Base-by-base conservation (phyloP, 2,888 invertebrate species). In the Syrphus vitripennis region DNA sequence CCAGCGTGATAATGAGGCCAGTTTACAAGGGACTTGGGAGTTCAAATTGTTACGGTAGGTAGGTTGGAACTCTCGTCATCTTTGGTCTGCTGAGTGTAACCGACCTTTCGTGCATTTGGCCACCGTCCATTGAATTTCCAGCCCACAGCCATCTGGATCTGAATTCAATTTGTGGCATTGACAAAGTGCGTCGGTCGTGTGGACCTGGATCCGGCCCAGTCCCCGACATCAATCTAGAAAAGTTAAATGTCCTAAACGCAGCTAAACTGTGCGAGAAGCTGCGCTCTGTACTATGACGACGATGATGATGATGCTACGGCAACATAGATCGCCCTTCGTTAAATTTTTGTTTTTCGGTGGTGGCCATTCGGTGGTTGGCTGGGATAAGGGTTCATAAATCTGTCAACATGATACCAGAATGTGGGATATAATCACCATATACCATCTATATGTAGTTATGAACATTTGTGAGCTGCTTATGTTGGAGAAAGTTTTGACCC, bases 81-180 rank as follows among this genome's bases (percentile, higher is more conserved):
- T 81, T 76, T 72, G 50, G 74, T 59, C 69, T 40, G 42, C 29
- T 40, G 67, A 57, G 74, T 69, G 57, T 48, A 71, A 74, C 74
- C 77, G 50, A 86, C 77, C 82, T 81, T 59, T 84, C 80, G 59
- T 71, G 53, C 76, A 71, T 81, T 81, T 81, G 75, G 75, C 75
- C 72, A 72, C 67, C 74, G 74, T 57, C 82, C 77, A 82, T 74
- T 81, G 77, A 81, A 74, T 82, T 72, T 50, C 63, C 19, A 45
- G 63, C 72, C 81, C 82, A 59, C 77, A 86, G 69, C 77, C 86
- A 82, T 86, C 77, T 86, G 82, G 77, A 82, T 82, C 74, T 78
- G 74, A 86, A 86, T 86, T 78, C 86, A 82, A 86, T 86, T 86
- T 82, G 86, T 86, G 86, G 86, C 86, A 78, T 74, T 86, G 86